Base-by-base conservation (phyloP, 2,888 invertebrate species). In the Coelopa pilipes region DNA sequence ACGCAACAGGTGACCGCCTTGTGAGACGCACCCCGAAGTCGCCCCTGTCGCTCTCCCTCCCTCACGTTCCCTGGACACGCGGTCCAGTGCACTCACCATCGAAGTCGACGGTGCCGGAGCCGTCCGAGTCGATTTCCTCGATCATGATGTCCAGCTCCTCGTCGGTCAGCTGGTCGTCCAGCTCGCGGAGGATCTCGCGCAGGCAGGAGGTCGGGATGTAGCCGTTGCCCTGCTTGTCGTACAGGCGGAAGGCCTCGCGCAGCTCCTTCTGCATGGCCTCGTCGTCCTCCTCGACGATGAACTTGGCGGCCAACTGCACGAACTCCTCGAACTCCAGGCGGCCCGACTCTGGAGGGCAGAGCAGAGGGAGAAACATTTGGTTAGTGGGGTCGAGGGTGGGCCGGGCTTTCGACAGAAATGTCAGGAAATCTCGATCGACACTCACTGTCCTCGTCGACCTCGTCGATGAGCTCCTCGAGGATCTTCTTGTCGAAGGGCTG, bases 71-170 rank as follows among this genome's bases (percentile, higher is more conserved):
- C 19, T 34, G 34, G 7, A 4, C 34, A 2, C 34, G 1, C 7
- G 7, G 21, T 19, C 19, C 13, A 15, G 21, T 21, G 13, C 0
- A 83, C 88, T 88, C 88, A 98, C 98, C 98, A 91, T 98, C 98
- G 88, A 98, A 99, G 90, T 99, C 99, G 82, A 99, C 98, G 80
- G 98, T 99, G 84, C 98, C 98, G 82, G 97, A 98, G 84, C 98
- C 97, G 89, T 98, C 98, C 68, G 97, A 96, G 89, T 99, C 98
- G 84, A 98, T 98, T 90, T 98, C 98, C 87, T 96, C 95, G 88
- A 98, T 98, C 93, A 99, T 97, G 88, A 94, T 95, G 84, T 98
- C 97, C 86, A 98, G 92, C 88, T 98, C 97, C 79, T 95, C 94
- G 79, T 97, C 94, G 75, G 96, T 96, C 80, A 98, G 90, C 88